phyloP scores from a whole-genome alignment of 2,888 invertebrate genomes.

The Hirtodrosophila duncani region DNA sequence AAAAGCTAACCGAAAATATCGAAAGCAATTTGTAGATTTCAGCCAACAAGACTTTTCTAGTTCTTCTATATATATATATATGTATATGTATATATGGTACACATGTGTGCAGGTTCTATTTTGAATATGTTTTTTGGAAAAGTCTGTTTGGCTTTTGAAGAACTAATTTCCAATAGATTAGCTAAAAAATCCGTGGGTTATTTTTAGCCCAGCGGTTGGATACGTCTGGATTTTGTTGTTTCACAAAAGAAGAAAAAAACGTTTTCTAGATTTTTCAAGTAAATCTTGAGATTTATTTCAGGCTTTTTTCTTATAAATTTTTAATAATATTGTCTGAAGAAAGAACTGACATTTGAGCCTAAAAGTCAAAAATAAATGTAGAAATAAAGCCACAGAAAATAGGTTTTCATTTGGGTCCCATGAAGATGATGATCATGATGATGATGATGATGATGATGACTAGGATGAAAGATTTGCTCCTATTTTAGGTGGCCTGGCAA shows the following conservation, averaged over 20 bases:
- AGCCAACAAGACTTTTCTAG: conserved; percentile 48
- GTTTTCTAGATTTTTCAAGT: conserved; percentile 54
- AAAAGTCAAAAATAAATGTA: conserved; percentile 24
- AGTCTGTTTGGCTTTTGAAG: conserved; percentile 34
- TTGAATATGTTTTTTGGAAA: conserved; percentile 61
- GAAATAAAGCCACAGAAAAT: too few relatives aligned
- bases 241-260: conserved; percentile 51
- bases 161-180: conserved; percentile 70
- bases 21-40: conserved; percentile 51
- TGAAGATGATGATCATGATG: too few relatives aligned
- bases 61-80: conserved; percentile 19
- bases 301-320: conserved; percentile 38
- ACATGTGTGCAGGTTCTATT: conserved; percentile 44
- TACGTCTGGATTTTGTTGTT: conserved; percentile 36
- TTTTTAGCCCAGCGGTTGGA: conserved; percentile 47
- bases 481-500: too few relatives aligned
- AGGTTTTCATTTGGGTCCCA: too few relatives aligned
- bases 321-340: too few relatives aligned
- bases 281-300: conserved; percentile 63
- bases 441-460: too few relatives aligned
- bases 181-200: conserved; percentile 47
- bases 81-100: conserved; percentile 5
- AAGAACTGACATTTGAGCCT: conserved; percentile 11
- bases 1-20: conserved; percentile 38
- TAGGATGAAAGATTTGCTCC: too few relatives aligned